A percentile compares a stretch with the other conserved stretches of the same genome.
These are phyloP conservation scores for Gadus chalcogrammus DNA, from an alignment of 2,113 vertebrate genomes.

Conservation along the genomic window DNA sequence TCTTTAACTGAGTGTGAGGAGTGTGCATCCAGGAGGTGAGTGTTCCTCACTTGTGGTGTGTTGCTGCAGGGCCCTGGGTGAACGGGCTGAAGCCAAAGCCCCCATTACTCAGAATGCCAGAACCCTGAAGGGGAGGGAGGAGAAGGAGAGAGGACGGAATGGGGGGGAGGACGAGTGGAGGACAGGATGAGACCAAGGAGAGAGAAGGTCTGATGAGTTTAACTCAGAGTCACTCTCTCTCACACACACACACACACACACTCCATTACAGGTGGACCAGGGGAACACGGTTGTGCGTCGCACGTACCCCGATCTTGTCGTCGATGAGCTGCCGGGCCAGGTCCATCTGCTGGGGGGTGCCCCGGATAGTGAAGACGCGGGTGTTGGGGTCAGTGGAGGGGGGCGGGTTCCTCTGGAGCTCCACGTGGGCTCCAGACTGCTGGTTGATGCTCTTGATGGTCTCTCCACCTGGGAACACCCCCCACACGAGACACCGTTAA, in stretches of 20 bases:
- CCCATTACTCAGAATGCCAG: slow-evolving; percentile 85
- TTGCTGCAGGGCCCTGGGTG: slow-evolving; percentile 84
- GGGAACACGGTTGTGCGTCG: background rate
- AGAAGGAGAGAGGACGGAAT: too few relatives aligned
- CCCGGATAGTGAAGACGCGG: slow-evolving; percentile 93
- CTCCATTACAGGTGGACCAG: too few relatives aligned
- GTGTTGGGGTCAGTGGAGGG: slow-evolving; percentile 91
- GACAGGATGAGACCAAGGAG: background rate
- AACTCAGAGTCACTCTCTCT: too few relatives aligned
- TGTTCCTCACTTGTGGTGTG: slow-evolving; percentile 91
- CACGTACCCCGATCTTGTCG: slow-evolving; percentile 93
- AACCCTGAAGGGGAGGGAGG: slow-evolving; percentile 69
- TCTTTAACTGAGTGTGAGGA: too few relatives aligned
- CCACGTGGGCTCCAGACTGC: slow-evolving; percentile 93
- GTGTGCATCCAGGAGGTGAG: background rate
- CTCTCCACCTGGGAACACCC: slow-evolving; percentile 80
- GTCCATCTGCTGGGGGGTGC: slow-evolving; percentile 91
- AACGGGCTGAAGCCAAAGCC: slow-evolving; percentile 91
- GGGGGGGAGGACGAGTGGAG: background rate
- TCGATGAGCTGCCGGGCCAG: slow-evolving; percentile 94
- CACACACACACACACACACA: too few relatives aligned
- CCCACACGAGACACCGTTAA: background rate
- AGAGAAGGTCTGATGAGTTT: too few relatives aligned
- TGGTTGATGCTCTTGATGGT: slow-evolving; percentile 98
- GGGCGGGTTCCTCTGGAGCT: slow-evolving; percentile 96